phyloP scores from a whole-genome alignment of 2,888 invertebrate genomes.

The Erynnis tages region DNA sequence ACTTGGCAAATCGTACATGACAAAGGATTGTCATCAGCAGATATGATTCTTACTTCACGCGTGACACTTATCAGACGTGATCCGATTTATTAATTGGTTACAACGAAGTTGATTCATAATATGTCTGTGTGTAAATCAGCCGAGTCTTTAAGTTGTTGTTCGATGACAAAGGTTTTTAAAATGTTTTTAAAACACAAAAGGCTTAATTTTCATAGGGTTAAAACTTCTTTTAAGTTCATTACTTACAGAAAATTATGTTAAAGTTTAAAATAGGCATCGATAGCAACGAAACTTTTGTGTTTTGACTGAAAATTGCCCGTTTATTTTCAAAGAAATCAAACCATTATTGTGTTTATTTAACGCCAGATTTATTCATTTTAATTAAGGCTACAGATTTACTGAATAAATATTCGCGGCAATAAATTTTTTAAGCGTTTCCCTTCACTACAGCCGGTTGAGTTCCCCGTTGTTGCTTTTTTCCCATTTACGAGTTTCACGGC shows the following conservation, averaged over 20 bases:
- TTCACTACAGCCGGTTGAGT: slow-evolving; percentile 74
- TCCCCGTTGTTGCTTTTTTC: slow-evolving; percentile 81
- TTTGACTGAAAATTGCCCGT: neutral
- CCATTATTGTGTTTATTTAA: slow-evolving; percentile 23
- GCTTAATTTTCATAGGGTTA: no score
- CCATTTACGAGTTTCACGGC: slow-evolving; percentile 82
- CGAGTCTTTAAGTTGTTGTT: slow-evolving; percentile 2
- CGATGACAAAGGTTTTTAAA: slow-evolving; percentile 7
- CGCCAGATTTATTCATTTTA: slow-evolving; percentile 13
- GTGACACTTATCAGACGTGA: slow-evolving; percentile 61
- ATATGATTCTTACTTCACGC: slow-evolving; percentile 67
- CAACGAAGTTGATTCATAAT: slow-evolving; percentile 30
- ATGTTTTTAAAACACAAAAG: no score
- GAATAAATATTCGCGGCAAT: slow-evolving; percentile 16
- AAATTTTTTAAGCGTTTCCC: slow-evolving; percentile 43
- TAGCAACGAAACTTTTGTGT: neutral
- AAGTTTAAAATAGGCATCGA: neutral
- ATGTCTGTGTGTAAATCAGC: slow-evolving; percentile 14
- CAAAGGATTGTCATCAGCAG: slow-evolving; percentile 56
- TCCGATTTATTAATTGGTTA: slow-evolving; percentile 57
- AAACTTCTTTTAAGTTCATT: no score
- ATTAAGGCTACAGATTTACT: slow-evolving; percentile 14
- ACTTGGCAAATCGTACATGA: slow-evolving; percentile 36
- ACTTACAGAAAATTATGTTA: neutral
- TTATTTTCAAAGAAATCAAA: slow-evolving; percentile 8